Percentiles rank a stretch among this genome's conserved stretches.
Conservation (phyloP, 2,888 invertebrate genomes). For the Beris morrisii region DNA sequence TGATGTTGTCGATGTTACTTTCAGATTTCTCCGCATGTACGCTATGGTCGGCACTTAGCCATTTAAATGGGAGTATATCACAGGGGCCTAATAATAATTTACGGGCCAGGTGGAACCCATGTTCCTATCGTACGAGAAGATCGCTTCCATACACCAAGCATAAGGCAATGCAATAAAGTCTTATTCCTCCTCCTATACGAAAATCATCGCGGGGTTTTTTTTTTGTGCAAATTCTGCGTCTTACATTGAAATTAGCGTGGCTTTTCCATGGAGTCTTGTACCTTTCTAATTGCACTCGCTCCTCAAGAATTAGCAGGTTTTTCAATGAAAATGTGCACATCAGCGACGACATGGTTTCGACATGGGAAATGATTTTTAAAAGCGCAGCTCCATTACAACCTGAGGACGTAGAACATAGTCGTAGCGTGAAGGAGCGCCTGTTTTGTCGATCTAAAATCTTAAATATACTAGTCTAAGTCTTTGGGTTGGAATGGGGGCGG, state of each 20-base stretch:
- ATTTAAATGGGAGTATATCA: constrained; percentile 27
- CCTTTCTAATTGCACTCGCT: constrained; percentile 25
- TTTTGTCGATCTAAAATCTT: too few relatives aligned
- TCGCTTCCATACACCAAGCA: background rate
- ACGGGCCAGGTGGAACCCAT: constrained; percentile 10
- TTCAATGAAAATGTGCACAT: constrained; percentile 21
- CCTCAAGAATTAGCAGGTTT: constrained; percentile 19
- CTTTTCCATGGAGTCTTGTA: constrained; percentile 5
- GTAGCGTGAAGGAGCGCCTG: too few relatives aligned
- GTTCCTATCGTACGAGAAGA: constrained; percentile 14
- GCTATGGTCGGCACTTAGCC: constrained; percentile 1
- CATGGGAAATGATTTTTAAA: constrained; percentile 32
- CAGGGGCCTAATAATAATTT: constrained; percentile 20
- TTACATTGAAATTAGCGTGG: constrained; percentile 8
- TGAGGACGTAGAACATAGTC: too few relatives aligned
- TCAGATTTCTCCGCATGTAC: too few relatives aligned
- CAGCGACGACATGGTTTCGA: constrained; percentile 25
- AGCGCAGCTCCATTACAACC: constrained; percentile 4
- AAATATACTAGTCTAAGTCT: too few relatives aligned
- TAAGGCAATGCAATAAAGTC: too few relatives aligned
- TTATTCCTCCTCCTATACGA: too few relatives aligned
- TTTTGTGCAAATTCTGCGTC: constrained; percentile 24
- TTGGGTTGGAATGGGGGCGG: too few relatives aligned
- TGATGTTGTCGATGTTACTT: too few relatives aligned
- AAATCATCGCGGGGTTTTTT: constrained; percentile 1